These are phyloP conservation scores for Junonia oenone DNA, from an alignment of 2,888 invertebrate genomes.

Conservation along the genomic window DNA sequence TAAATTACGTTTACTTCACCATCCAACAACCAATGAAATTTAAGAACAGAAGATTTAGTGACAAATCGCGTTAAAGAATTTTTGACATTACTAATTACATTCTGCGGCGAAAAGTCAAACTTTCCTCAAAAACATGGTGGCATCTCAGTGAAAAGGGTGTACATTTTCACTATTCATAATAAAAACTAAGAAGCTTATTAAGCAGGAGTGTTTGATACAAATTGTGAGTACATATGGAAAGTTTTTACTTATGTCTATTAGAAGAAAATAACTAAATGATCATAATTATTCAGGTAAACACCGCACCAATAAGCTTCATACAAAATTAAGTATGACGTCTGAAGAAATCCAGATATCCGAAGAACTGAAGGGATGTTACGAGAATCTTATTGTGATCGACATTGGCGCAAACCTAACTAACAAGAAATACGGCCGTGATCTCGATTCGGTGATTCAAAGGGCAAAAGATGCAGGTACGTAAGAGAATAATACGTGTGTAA, in stretches of 20 bases:
- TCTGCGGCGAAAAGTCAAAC: conserved; percentile 21
- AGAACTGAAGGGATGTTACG: conserved; percentile 88
- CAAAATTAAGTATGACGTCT: conserved; percentile 72
- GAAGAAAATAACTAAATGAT: background rate
- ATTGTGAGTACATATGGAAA: conserved; percentile 53
- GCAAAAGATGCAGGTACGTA: conserved; percentile 92
- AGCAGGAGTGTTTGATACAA: conserved; percentile 77
- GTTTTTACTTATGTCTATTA: background rate
- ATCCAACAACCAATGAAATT: background rate
- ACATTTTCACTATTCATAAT: conserved; percentile 64
- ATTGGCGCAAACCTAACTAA: conserved; percentile 96
- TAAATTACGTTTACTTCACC: background rate
- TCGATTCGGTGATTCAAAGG: conserved; percentile 93
- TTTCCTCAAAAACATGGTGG: conserved; percentile 69
- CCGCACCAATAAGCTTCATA: conserved; percentile 71
- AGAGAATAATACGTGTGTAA: conserved; percentile 10
- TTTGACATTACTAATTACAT: background rate
- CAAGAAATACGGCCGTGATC: conserved; percentile 94
- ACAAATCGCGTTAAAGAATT: background rate
- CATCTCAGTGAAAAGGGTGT: conserved; percentile 69
- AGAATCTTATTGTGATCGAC: conserved; percentile 94
- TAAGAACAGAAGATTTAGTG: background rate
- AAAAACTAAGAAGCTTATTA: conserved; percentile 66
- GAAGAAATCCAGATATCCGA: conserved; percentile 73
- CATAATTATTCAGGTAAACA: conserved; percentile 61